Conservation (phyloP, 2,797 vertebrate species). For the Thripadectes ignobilis region DNA sequence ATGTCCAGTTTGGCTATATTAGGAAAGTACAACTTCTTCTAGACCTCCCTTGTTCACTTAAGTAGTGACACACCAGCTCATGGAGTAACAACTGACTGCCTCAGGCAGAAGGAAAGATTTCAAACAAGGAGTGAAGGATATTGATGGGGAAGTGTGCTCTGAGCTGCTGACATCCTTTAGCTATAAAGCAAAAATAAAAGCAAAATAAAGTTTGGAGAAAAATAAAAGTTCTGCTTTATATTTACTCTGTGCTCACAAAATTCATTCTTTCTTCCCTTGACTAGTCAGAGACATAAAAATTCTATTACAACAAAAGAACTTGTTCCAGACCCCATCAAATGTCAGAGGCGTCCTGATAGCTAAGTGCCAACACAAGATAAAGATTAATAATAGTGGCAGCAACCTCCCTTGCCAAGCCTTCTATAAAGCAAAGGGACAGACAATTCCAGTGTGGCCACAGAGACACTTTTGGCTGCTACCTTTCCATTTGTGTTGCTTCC, state of each 20-base stretch:
- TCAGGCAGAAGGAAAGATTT: neutral
- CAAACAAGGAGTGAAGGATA: neutral
- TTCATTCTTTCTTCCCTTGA: constrained; percentile 16
- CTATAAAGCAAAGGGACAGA: neutral
- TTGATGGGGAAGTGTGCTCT: neutral
- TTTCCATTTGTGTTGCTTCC: neutral
- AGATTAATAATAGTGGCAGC: constrained; percentile 56
- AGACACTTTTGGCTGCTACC: neutral
- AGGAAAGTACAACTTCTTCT: neutral
- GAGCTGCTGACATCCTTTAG: constrained; percentile 14
- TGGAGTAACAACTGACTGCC: neutral
- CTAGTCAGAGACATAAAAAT: constrained; percentile 58
- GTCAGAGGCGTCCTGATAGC: constrained; percentile 41
- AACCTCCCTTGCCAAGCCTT: constrained; percentile 25
- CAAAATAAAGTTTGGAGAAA: constrained; percentile 12
- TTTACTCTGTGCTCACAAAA: constrained; percentile 28
- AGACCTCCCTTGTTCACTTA: neutral
- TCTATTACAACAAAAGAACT: constrained; percentile 50
- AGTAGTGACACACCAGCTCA: neutral
- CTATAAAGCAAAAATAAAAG: constrained; percentile 34
- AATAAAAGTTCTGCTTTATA: constrained; percentile 33
- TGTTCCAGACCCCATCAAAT: constrained; percentile 60
- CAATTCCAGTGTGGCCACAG: neutral
- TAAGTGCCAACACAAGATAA: constrained; percentile 50
- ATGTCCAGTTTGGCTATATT: neutral